Evolutionary conservation across 2,888 invertebrate species (phyloP), one percentile per base, ranked within the genome.

Genomic region (Drosophila fulvimacula): DNA sequence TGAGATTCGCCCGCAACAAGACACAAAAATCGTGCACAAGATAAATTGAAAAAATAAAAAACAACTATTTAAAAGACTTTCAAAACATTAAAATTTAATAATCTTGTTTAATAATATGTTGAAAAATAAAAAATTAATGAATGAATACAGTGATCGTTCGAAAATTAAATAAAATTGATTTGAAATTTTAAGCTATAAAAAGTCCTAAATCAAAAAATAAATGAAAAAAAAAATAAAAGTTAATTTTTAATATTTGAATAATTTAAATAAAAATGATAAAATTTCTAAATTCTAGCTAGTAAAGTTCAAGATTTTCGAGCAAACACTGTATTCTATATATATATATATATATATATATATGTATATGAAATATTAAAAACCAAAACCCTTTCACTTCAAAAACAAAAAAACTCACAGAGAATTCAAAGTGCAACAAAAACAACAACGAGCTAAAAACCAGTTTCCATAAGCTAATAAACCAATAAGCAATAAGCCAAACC

Each of bases 311-410:
- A n/a, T 39, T 41, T 36, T 44, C 7, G 34, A 55, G 19, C 30
- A 32, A 55, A 30, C 41, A 32, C 24, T 56, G 21, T 17, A 44
- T 24, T 17, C 13, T 19, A 15, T 15, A 24, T n/a, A n/a, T n/a
- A n/a, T n/a, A n/a, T n/a, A n/a, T n/a, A n/a, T n/a, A n/a, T n/a
- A n/a, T n/a, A n/a, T n/a, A n/a, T n/a, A n/a, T n/a, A n/a, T n/a
- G n/a, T n/a, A n/a, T 67, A 65, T 42, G 32, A 21, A 36, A 55
- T 65, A 60, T 64, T 61, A 69, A 75, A 76, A 75, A 73, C 69
- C 73, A 73, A 78, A 90, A 82, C 82, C 87, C 90, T 89, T 88
- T 88, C 89, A 89, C 89, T 87, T 79, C 56, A 79, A 72, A 64
- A 63, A 42, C 19, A 61, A 36, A 71, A 58, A 41, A 58, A 71